These are phyloP conservation scores for Chloropsis hardwickii DNA, from an alignment of 2,113 vertebrate species.

Conservation along the genomic window DNA sequence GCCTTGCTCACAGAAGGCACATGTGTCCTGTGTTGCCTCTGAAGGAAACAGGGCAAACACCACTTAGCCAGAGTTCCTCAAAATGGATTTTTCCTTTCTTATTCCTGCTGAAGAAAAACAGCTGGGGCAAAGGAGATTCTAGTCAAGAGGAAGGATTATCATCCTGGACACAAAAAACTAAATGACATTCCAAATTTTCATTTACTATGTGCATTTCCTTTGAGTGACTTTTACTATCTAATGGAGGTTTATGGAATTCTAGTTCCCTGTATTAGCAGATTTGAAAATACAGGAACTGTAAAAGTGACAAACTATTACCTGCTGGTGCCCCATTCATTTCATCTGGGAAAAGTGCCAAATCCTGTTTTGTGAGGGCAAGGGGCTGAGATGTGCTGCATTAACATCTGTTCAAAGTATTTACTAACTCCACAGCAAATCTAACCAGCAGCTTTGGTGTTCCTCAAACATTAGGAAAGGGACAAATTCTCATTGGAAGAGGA, in stretches of 20 bases:
- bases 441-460: background rate
- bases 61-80: background rate
- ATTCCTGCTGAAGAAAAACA: background rate
- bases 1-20: background rate
- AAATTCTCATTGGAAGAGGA: background rate
- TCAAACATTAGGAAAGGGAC: background rate
- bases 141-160: background rate
- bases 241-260: background rate
- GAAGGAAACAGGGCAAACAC: background rate
- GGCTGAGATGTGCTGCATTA: background rate
- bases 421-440: background rate
- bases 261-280: background rate
- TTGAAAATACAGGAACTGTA: background rate
- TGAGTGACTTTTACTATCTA: background rate
- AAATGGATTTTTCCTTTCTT: background rate
- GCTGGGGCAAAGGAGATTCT: background rate
- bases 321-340: background rate
- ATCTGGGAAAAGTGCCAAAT: background rate
- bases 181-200: background rate
- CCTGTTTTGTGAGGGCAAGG: background rate
- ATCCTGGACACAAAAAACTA: background rate
- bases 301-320: background rate
- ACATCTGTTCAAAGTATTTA: background rate
- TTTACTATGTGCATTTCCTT: background rate
- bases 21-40: background rate